Base-by-base conservation (phyloP, 1,140 invertebrate genomes). In the Laodelphax striatellus region DNA sequence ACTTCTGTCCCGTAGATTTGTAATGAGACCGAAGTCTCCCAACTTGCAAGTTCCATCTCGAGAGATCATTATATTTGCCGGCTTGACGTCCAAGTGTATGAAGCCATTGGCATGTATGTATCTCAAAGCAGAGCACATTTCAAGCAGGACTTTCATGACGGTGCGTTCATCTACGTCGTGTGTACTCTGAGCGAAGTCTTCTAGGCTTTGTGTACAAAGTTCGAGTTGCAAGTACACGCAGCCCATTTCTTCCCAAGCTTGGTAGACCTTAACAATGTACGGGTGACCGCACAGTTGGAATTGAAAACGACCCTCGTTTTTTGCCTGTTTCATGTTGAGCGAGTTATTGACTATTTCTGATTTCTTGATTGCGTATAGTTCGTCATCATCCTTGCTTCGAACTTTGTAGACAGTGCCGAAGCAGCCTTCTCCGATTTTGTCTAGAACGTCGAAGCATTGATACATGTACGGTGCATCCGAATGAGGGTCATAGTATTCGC, bases 31-130 rank as follows among this genome's bases (percentile, higher is more conserved):
- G 74, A 89, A 88, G 72, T 89, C 86, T 28, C 83, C 84, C 22
- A 89, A 70, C 69, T 89, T 88, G 67, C 81, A 88, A 61, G 60
- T 75, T 60, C 75, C 81, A 73, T 76, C 77, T 41, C 80, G 76
- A 38, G 80, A 72, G n/a, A 79, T 73, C 63, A 88, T 79, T 46
- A 89, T 87, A 72, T 89, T 89, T 24, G 85, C 86, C 56, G 86
- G 80, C 73, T 89, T 89, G 21, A 89, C 85, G 69, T 89, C 86
- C 70, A 88, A 76, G 69, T 89, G 86, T 43, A 88, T 77, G 38
- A 86, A 72, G 70, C 84, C 76, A 44, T 80, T 73, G 58, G 80
- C 77, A 71, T 87, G 85, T 14, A 87, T 72, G 65, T 84, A 82
- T 67, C 84, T 79, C 0, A 86, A 65, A 31, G 82, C 85, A 72